These are phyloP conservation scores for Reticulitermes lucifugus DNA, from an alignment of 2,888 invertebrate species.

Conservation along the genomic window DNA sequence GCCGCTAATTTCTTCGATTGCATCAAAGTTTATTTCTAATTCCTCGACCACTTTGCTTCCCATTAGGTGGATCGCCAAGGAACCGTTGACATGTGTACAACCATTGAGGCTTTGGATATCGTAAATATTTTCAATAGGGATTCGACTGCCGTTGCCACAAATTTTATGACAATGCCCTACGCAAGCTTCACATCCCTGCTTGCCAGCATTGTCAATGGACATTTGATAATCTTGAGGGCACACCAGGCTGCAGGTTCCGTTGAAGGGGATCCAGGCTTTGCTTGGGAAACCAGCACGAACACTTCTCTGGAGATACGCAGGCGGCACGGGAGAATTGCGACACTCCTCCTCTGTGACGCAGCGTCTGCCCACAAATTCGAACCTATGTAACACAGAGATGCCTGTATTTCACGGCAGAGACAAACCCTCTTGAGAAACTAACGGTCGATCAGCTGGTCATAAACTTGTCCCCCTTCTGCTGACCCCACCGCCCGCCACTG, in stretches of 20 bases:
- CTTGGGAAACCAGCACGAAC: slow-evolving; percentile 55
- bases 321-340: slow-evolving; percentile 54
- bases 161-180: slow-evolving; percentile 30
- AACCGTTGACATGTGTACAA: slow-evolving; percentile 84
- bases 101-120: slow-evolving; percentile 70
- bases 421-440: no score
- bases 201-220: background rate
- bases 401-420: no score
- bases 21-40: slow-evolving; percentile 74
- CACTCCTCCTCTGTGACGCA: slow-evolving; percentile 83
- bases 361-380: slow-evolving; percentile 69
- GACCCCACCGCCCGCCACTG: no score
- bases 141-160: slow-evolving; percentile 15
- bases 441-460: no score
- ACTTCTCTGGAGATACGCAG: slow-evolving; percentile 23
- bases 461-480: no score
- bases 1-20: slow-evolving; percentile 79
- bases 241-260: slow-evolving; percentile 71
- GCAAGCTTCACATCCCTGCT: slow-evolving; percentile 24
- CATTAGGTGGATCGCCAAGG: slow-evolving; percentile 74
- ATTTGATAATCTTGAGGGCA: slow-evolving; percentile 67
- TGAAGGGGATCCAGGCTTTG: slow-evolving; percentile 68
- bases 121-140: slow-evolving; percentile 11
- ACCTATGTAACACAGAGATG: slow-evolving; percentile 59
- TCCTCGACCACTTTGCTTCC: slow-evolving; percentile 68